Evolutionary conservation across 2,797 vertebrate species (phyloP).

Genomic region (Setipinna tenuifilis): DNA sequence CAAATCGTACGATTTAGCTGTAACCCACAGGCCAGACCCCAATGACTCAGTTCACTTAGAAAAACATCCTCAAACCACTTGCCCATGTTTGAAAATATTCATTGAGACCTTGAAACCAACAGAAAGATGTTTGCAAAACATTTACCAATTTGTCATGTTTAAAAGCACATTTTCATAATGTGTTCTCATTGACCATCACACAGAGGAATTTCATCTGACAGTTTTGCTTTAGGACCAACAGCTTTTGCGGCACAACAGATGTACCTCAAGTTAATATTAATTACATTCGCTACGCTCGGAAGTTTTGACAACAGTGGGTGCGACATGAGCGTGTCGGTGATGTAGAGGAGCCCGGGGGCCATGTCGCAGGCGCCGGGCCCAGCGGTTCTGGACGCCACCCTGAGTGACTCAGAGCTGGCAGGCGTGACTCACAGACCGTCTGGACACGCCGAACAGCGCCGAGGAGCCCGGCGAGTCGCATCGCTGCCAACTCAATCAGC

Average conservation of each 20-base stretch:
- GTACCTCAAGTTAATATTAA: not conserved
- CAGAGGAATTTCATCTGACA: not conserved
- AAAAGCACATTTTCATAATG: not conserved
- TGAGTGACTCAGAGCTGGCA: not conserved
- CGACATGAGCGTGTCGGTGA: not conserved
- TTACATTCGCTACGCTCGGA: not conserved
- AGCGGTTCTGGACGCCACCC: not conserved
- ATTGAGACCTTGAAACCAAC: too few species aligned
- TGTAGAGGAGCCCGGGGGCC: not conserved
- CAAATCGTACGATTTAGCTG: too few species aligned
- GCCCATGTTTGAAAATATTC: too few species aligned
- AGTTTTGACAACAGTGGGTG: not conserved
- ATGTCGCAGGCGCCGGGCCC: not conserved
- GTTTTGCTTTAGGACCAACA: not conserved
- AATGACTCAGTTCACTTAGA: too few species aligned
- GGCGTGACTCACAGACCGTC: constrained; percentile 1
- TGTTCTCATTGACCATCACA: not conserved
- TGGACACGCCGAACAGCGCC: not conserved
- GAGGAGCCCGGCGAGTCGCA: not conserved
- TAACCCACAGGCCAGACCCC: too few species aligned
- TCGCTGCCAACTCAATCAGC: constrained; percentile 18
- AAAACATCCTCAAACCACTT: too few species aligned
- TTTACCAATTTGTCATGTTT: too few species aligned
- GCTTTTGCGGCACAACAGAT: not conserved
- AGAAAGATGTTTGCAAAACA: too few species aligned